Evolutionary conservation across 2,888 invertebrate species (phyloP).

Genomic region (Shargacucullia verbasci): DNA sequence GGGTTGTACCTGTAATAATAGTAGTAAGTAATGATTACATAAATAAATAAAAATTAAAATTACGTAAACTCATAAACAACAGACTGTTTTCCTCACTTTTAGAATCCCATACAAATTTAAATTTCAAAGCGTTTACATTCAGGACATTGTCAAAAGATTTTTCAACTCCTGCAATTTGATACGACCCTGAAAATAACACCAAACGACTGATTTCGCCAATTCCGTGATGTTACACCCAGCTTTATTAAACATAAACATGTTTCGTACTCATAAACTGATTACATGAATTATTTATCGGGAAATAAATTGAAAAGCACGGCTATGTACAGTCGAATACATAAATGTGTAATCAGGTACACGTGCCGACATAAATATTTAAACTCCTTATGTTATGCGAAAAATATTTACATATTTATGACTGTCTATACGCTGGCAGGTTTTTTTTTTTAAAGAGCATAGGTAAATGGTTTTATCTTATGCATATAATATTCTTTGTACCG

Average conservation of each 20-base stretch:
- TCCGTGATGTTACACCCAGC: conserved; percentile 1
- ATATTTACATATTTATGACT: conserved; percentile 26
- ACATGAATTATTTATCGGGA: conserved; percentile 41
- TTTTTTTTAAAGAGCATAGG: background rate
- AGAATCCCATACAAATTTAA: too few species aligned
- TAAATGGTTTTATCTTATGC: too few species aligned
- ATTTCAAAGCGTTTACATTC: too few species aligned
- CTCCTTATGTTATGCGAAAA: conserved; percentile 21
- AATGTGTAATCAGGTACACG: conserved; percentile 31
- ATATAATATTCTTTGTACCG: too few species aligned
- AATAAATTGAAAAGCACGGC: conserved; percentile 41
- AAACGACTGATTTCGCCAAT: conserved; percentile 8
- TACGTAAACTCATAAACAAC: too few species aligned
- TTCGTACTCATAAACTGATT: conserved; percentile 33
- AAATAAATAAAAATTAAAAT: too few species aligned
- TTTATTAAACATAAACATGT: conserved; percentile 32
- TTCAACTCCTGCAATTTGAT: too few species aligned
- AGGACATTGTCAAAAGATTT: too few species aligned
- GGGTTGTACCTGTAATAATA: too few species aligned
- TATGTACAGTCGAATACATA: conserved; percentile 37
- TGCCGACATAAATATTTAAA: conserved; percentile 27
- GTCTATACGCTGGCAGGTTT: background rate
- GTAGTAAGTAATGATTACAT: too few species aligned
- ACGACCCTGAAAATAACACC: background rate
- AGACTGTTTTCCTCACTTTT: too few species aligned